Conservation (phyloP, 2,888 invertebrate species). For the Thumatha senex region DNA sequence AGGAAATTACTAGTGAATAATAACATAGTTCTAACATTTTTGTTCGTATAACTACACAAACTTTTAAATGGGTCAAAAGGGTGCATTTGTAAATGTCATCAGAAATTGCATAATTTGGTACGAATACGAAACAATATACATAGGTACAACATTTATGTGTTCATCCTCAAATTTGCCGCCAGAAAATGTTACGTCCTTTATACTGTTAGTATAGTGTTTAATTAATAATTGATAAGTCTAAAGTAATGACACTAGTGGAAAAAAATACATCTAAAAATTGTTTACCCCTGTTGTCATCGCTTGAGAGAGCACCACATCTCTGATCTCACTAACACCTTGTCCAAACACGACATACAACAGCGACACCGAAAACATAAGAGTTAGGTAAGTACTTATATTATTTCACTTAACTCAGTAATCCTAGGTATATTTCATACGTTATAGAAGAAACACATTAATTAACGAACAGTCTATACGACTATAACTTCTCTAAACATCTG, state of each 20-base stretch:
- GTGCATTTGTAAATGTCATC: no score
- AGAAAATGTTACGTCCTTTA: not conserved
- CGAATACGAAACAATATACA: no score
- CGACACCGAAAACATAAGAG: conserved; percentile 53
- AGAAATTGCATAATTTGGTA: no score
- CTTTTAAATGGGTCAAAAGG: no score
- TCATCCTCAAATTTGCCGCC: not conserved
- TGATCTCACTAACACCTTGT: conserved; percentile 61
- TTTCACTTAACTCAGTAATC: conserved; percentile 41
- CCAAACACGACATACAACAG: conserved; percentile 63
- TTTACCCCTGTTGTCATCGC: conserved; percentile 76
- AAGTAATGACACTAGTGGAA: no score
- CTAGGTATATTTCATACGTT: conserved; percentile 21
- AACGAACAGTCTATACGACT: conserved; percentile 1
- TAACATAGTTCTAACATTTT: no score
- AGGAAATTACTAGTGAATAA: no score
- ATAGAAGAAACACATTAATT: conserved; percentile 9
- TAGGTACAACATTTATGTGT: no score
- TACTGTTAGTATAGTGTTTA: no score
- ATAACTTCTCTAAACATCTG: conserved; percentile 1
- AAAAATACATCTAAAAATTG: no score
- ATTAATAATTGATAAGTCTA: no score
- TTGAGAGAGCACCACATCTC: conserved; percentile 70
- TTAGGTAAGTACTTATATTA: conserved; percentile 41
- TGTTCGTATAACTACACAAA: no score